These are phyloP conservation scores for Apantesis nais DNA, from an alignment of 2,888 invertebrate species.

Conservation along the genomic window DNA sequence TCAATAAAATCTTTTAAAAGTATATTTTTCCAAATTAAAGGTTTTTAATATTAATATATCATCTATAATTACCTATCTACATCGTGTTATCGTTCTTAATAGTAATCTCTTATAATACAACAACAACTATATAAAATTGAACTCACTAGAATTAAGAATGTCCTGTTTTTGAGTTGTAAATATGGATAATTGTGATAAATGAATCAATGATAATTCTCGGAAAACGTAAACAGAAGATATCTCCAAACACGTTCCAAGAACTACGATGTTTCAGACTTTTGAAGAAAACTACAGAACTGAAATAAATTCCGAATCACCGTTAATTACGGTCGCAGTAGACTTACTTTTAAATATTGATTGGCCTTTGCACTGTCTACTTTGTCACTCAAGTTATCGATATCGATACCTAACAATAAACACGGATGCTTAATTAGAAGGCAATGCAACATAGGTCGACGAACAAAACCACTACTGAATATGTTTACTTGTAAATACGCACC, in stretches of 20 bases:
- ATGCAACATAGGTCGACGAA: slow-evolving; percentile 39
- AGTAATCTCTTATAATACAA: neutral
- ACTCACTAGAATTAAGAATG: neutral
- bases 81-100: neutral
- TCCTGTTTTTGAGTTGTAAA: neutral
- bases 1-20: neutral
- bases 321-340: slow-evolving; percentile 29
- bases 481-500: slow-evolving; percentile 43
- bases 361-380: slow-evolving; percentile 27
- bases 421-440: slow-evolving; percentile 43
- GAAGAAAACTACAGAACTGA: slow-evolving; percentile 11
- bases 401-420: slow-evolving; percentile 36
- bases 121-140: neutral
- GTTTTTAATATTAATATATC: neutral
- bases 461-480: slow-evolving; percentile 22
- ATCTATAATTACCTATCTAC: too few species aligned
- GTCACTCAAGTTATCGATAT: slow-evolving; percentile 44
- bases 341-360: slow-evolving; percentile 37
- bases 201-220: slow-evolving; percentile 51
- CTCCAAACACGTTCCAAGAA: slow-evolving; percentile 21
- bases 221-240: slow-evolving; percentile 30
- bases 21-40: neutral
- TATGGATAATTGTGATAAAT: slow-evolving; percentile 37
- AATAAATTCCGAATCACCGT: slow-evolving; percentile 24
- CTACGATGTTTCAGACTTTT: slow-evolving; percentile 13